Evolutionary conservation across 2,888 invertebrate species (phyloP), one percentile per base, ranked within the genome.

Genomic region (Agriotes lineatus): DNA sequence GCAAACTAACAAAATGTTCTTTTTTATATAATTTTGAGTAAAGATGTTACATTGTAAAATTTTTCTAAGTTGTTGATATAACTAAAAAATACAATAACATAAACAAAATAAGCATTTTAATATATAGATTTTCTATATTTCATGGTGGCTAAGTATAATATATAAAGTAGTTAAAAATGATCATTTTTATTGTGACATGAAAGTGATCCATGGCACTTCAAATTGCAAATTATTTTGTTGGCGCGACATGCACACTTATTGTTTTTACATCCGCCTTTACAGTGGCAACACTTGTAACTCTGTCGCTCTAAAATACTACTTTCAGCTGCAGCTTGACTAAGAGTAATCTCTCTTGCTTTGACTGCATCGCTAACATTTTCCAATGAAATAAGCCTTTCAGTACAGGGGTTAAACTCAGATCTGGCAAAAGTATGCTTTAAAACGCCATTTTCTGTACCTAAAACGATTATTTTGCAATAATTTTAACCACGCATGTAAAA

Each of bases 221-320:
- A 57, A 20, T 37, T 57, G 10, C 39, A 57, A 12, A 39, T 39
- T 16, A n/a, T 35, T 10, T 37, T 14, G n/a, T 5, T 33, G n/a
- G 33, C 14, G n/a, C 37, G 33, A 54, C 54, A 57, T 39, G 20
- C 14, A 6, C 57, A 57, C 18, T 39, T 20, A 39, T 39, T 57
- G 30, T 19, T 22, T 6, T 57, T 57, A 12, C 39, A 57, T 22
- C 57, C 22, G 42, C 10, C 19, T 22, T 37, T 57, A 22, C 57
- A 57, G 3, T 37, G 42, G 12, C 57, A 57, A 20, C 57, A 22
- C 22, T 57, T 37, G 57, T 57, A 57, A 39, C 30, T 22, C 7
- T 57, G 57, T 19, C 10, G 39, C n/a, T 12, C 22, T 39, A 57
- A 42, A 7, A 58, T 33, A 25, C 44, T 58, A 44, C 14, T 22